Evolutionary conservation across 1,140 invertebrate species (phyloP).

Genomic region (Caenorhabditis brenneri): DNA sequence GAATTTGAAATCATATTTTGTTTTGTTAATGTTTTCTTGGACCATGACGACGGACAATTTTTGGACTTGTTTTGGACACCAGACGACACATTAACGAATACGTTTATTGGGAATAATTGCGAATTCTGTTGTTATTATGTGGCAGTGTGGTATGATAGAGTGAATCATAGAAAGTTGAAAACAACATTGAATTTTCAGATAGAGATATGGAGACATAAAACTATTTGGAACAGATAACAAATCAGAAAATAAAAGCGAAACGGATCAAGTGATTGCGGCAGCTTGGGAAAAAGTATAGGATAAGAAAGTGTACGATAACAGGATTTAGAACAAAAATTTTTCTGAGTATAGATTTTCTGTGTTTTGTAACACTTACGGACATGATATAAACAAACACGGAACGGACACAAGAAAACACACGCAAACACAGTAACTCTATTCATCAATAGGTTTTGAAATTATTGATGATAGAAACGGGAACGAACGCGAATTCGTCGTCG

Average conservation of each 20-base stretch:
- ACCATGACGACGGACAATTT: background rate
- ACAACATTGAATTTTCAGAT: background rate
- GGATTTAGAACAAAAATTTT: background rate
- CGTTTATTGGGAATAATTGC: background rate
- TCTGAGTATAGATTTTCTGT: background rate
- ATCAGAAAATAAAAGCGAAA: background rate
- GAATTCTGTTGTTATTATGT: conserved; percentile 23
- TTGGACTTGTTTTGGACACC: background rate
- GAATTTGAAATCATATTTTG: background rate
- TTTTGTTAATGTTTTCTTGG: background rate
- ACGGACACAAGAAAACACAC: conserved; percentile 31
- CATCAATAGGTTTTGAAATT: background rate
- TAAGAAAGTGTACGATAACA: background rate
- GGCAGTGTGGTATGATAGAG: background rate
- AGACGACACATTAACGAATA: background rate
- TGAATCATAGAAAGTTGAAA: background rate
- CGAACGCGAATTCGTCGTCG: conserved; percentile 67
- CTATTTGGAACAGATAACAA: background rate
- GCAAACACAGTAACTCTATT: background rate
- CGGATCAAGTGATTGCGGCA: conserved; percentile 51
- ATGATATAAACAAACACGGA: conserved; percentile 46
- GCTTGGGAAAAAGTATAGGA: background rate
- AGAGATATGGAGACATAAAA: background rate
- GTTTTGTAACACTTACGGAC: background rate
- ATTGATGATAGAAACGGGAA: conserved; percentile 60